phyloP scores from a whole-genome alignment of 2,113 vertebrate species.

The Paramormyrops kingsleyae region DNA sequence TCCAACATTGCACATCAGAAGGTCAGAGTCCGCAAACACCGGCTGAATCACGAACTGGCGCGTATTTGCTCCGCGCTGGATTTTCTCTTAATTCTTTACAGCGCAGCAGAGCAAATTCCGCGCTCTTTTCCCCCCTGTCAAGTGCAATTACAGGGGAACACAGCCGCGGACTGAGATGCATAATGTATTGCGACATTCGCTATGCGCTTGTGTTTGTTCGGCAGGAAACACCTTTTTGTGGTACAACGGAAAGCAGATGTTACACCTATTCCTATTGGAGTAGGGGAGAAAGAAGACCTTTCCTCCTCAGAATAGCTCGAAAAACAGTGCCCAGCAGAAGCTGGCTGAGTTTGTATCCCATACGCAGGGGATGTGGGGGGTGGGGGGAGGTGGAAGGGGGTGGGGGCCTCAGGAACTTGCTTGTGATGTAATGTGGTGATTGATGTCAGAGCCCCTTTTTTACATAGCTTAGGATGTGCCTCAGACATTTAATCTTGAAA shows the following conservation, averaged over 20 bases:
- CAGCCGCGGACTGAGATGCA: slow-evolving; percentile 11
- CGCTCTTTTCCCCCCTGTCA: slow-evolving; percentile 7
- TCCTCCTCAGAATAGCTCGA: slow-evolving; percentile 16
- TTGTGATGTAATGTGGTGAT: slow-evolving; percentile 22
- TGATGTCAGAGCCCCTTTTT: slow-evolving; percentile 14
- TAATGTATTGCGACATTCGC: slow-evolving; percentile 22
- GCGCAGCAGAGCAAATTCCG: slow-evolving; percentile 6
- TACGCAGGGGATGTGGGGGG: background rate
- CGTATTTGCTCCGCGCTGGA: background rate
- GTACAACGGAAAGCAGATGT: slow-evolving; percentile 28
- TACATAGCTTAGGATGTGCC: slow-evolving; percentile 15
- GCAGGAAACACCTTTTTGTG: slow-evolving; percentile 28
- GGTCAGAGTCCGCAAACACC: background rate
- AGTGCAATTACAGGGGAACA: slow-evolving; percentile 20
- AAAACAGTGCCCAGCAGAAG: slow-evolving; percentile 15
- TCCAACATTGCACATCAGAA: background rate
- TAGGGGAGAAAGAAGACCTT: slow-evolving; percentile 6
- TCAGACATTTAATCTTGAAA: slow-evolving; percentile 19
- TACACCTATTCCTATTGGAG: slow-evolving; percentile 24
- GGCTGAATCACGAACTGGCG: background rate
- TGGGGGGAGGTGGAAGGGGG: background rate
- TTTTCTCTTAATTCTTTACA: slow-evolving; percentile 15
- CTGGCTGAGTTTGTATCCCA: slow-evolving; percentile 1
- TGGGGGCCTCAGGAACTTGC: background rate
- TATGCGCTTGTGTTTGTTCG: slow-evolving; percentile 22